Evolutionary conservation across 2,113 vertebrate genomes (phyloP).

Genomic region (Corythaeola cristata): DNA sequence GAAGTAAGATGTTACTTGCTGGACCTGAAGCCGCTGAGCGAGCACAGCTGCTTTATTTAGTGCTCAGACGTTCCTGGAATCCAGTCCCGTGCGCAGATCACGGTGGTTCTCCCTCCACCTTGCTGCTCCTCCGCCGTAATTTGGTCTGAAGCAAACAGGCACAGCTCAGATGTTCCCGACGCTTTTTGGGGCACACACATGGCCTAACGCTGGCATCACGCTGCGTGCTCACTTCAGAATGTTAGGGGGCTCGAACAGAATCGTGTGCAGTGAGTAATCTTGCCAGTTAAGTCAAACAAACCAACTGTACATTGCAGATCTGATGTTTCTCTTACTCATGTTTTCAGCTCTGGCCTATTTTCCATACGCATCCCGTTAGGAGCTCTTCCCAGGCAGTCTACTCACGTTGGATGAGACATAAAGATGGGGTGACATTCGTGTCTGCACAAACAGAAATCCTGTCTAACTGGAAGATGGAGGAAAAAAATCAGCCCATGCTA

Average conservation of each 20-base stretch:
- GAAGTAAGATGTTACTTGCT: neutral
- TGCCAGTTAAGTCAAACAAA: neutral
- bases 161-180: neutral
- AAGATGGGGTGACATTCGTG: neutral
- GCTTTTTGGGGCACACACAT: fast-evolving
- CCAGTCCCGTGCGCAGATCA: neutral
- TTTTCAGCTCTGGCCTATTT: neutral
- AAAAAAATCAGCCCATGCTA: neutral
- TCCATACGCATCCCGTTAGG: neutral
- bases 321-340: neutral
- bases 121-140: fast-evolving
- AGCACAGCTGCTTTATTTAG: neutral
- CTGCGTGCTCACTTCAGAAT: neutral
- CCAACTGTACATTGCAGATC: neutral
- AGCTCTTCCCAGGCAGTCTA: neutral
- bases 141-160: neutral
- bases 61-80: neutral
- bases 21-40: neutral
- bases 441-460: neutral
- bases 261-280: neutral
- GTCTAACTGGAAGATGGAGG: neutral
- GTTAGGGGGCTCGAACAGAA: neutral
- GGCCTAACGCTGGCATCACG: neutral
- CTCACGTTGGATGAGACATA: neutral
- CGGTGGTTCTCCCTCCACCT: neutral